Base-by-base conservation (phyloP, 2,888 invertebrate species). In the Eustalomyia histrio region DNA sequence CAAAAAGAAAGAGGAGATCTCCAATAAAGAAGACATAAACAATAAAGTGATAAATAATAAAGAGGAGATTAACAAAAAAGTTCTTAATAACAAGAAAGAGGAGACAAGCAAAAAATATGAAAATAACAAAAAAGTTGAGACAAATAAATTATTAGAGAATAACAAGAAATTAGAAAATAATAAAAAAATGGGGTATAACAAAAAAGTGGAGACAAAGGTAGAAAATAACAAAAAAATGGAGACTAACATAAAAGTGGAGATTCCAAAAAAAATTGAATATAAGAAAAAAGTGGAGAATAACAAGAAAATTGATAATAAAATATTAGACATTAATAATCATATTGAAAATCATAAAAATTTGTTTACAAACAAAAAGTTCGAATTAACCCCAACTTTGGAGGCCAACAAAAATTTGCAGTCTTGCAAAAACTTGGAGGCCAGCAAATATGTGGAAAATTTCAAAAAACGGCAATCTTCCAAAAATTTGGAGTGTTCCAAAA, bases 161-260 rank as follows among this genome's bases (percentile, higher is more conserved):
- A 57, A 64, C 16, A 50, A 57, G n/a, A 71, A 69, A 63, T 5
- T 35, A 10, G 39, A 12, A 10, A 39, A 39, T 12, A 64, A 60
- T 17, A 76, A 71, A 55, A 24, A 21, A 7, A 33, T 69, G 17
- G 69, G 58, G 10, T 33, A 12, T 9, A 58, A 61, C 43, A 68
- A 71, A 57, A 24, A 47, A 14, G 63, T 63, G n/a, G 69, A 64
- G 9, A 43, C n/a, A 2, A 47, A 12, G 12, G 43, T 43, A 14
- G 43, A 43, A 14, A 43, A 9, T 43, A 14, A 12, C 12, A 14
- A 43, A 1, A 43, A 47, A 47, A 2, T 47, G 43, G 43, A n/a
- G 43, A 47, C 1, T 47, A n/a, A 6, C 9, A 47, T n/a, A n/a
- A 47, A 47, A 47, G 14, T 47, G n/a, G 43, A 47, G 1, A 39